Conservation (phyloP, 2,113 vertebrate genomes). For the Oreochromis tanganicae region DNA sequence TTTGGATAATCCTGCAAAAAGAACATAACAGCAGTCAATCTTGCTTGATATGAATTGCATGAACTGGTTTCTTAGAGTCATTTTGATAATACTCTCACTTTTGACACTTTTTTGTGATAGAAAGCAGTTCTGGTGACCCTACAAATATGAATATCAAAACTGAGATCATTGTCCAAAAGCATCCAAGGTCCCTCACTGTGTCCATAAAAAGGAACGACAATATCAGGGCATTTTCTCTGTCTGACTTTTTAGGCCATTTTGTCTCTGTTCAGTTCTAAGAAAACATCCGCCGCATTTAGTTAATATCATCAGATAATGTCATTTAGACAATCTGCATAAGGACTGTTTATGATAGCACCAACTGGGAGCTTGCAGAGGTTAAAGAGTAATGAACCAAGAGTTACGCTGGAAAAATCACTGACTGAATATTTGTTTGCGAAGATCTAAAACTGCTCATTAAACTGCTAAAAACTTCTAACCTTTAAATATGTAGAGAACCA, state of each 20-base stretch:
- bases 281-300: neutral
- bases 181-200: neutral
- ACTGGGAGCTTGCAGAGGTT: neutral
- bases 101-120: neutral
- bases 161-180: neutral
- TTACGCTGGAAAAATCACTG: neutral
- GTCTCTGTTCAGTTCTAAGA: neutral
- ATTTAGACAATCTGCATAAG: neutral
- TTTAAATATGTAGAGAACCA: neutral
- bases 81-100: neutral
- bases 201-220: neutral
- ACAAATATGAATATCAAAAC: neutral
- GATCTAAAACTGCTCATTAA: neutral
- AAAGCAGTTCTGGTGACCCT: neutral
- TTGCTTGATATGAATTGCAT: neutral
- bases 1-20: neutral
- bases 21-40: fast-evolving
- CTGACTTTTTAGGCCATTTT: neutral
- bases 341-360: neutral
- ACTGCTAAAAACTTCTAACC: neutral
- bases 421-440: neutral
- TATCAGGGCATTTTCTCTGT: neutral
- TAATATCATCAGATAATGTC: neutral
- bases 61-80: fast-evolving
- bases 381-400: neutral